Percentiles rank a stretch among this genome's conserved stretches.
phyloP scores from a whole-genome alignment of 2,113 vertebrate species.

The Chaetorhynchus papuensis region DNA sequence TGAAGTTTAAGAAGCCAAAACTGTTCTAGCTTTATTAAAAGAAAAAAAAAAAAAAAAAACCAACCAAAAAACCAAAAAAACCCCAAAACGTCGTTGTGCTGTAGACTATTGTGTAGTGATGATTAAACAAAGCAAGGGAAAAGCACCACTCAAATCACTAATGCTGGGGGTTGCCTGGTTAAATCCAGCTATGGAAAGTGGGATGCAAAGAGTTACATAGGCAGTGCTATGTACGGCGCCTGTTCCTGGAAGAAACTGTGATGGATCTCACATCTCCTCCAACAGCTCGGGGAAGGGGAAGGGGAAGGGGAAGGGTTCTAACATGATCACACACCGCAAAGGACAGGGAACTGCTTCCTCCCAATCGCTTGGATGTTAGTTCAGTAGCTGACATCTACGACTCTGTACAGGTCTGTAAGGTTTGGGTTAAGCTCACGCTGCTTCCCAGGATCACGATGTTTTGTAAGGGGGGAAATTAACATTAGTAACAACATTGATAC shows the following conservation, averaged over 20 bases:
- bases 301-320: constrained; percentile 6
- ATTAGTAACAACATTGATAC: constrained; percentile 50
- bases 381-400: constrained; percentile 49
- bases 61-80: background rate
- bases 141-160: constrained; percentile 78
- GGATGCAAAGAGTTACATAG: constrained; percentile 27
- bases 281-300: background rate
- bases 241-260: constrained; percentile 12
- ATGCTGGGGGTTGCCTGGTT: constrained; percentile 44
- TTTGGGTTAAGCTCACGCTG: background rate
- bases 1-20: constrained; percentile 82
- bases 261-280: constrained; percentile 26
- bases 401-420: constrained; percentile 43
- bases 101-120: constrained; percentile 77
- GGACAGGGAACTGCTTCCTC: constrained; percentile 13
- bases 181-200: constrained; percentile 35
- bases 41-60: constrained; percentile 46
- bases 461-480: constrained; percentile 30
- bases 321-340: constrained; percentile 19
- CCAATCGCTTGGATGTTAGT: background rate
- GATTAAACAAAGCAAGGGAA: constrained; percentile 78
- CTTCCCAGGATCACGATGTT: background rate
- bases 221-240: background rate
- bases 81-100: constrained; percentile 69
- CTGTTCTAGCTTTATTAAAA: constrained; percentile 80